These are phyloP conservation scores for Cichladusa arquata DNA, from an alignment of 2,113 vertebrate genomes.

Conservation along the genomic window DNA sequence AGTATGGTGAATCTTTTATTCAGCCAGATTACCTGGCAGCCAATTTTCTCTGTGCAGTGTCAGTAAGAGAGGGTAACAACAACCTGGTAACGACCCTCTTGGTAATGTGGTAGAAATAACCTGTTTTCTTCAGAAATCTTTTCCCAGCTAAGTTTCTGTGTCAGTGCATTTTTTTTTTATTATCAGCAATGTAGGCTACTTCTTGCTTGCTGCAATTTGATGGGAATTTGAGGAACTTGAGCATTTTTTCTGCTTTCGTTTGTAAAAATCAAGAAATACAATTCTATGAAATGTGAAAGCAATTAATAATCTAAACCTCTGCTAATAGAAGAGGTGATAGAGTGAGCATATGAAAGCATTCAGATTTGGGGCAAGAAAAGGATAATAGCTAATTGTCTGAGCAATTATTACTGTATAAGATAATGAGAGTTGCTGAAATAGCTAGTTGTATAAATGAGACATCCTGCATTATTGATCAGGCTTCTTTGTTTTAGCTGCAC, in stretches of 20 bases:
- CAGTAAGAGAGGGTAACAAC: neutral
- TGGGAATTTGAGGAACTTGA: neutral
- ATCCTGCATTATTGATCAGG: slow-evolving; percentile 69
- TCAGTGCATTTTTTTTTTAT: neutral
- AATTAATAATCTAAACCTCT: neutral
- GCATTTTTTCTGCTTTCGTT: neutral
- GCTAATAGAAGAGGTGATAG: neutral
- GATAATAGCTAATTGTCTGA: slow-evolving; percentile 25
- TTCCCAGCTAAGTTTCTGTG: neutral
- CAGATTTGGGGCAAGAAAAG: slow-evolving; percentile 15
- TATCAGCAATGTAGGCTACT: neutral
- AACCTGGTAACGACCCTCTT: neutral
- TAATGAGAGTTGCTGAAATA: slow-evolving; percentile 41
- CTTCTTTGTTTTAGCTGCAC: slow-evolving; percentile 34
- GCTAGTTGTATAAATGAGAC: slow-evolving; percentile 35
- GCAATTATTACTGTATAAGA: slow-evolving; percentile 39
- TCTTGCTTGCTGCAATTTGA: neutral
- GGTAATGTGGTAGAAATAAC: neutral
- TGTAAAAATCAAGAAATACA: neutral
- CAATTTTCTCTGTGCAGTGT: neutral
- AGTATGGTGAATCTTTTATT: neutral
- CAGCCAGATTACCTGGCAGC: neutral
- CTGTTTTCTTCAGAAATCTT: neutral
- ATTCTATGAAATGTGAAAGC: neutral
- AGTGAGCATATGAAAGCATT: neutral